A percentile compares a stretch with the other conserved stretches of the same genome.
Evolutionary conservation across 2,888 invertebrate genomes (phyloP).

Genomic region (Odontomyia ornata): DNA sequence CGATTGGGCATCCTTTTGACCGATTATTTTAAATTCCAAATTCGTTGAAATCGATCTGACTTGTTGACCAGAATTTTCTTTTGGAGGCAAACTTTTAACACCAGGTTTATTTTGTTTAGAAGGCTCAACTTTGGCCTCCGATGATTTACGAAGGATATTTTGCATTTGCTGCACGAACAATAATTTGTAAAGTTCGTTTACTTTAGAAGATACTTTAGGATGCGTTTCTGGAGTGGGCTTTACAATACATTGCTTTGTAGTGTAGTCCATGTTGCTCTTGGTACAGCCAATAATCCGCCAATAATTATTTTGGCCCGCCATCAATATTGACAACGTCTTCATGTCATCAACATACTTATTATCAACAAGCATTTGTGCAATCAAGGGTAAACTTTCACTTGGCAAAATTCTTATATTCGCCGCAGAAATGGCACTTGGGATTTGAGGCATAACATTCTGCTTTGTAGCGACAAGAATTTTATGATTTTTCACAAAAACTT

Average conservation of each 20-base stretch:
- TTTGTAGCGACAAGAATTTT: slow-evolving; percentile 59
- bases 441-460: slow-evolving; percentile 59
- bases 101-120: too few species aligned
- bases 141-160: too few species aligned
- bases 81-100: too few species aligned
- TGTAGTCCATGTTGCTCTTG: slow-evolving; percentile 55
- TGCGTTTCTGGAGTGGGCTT: slow-evolving; percentile 62
- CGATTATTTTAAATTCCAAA: slow-evolving; percentile 42
- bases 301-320: slow-evolving; percentile 49
- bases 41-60: too few species aligned
- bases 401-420: slow-evolving; percentile 58
- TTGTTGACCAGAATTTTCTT: too few species aligned
- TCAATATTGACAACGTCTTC: slow-evolving; percentile 57
- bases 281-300: slow-evolving; percentile 56
- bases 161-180: slow-evolving; percentile 30
- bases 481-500: slow-evolving; percentile 54
- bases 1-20: slow-evolving; percentile 50
- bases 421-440: slow-evolving; percentile 58
- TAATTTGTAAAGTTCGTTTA: slow-evolving; percentile 59
- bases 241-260: slow-evolving; percentile 56
- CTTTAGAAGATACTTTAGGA: slow-evolving; percentile 61
- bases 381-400: slow-evolving; percentile 54
- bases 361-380: slow-evolving; percentile 58
- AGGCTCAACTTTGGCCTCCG: neutral
- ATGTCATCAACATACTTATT: slow-evolving; percentile 51